Base-by-base conservation (phyloP, 2,888 invertebrate species). In the Euproctis similis region DNA sequence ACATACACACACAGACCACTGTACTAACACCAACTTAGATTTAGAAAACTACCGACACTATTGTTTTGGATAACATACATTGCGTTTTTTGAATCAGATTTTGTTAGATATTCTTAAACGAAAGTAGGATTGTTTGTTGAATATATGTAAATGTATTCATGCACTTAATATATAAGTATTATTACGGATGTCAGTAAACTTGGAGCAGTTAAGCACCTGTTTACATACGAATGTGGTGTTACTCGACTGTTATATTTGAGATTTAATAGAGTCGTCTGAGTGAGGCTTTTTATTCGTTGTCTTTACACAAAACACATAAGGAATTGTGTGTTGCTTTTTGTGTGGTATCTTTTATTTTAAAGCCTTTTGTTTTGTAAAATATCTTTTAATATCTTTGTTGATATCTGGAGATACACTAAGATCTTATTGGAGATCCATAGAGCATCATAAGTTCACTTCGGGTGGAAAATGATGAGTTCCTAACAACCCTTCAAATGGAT, bases 181-280 rank as follows among this genome's bases (percentile, higher is more conserved):
- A 60, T 62, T 64, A 66, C 59, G 58, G 62, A 74, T 73, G 77
- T 75, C 72, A 72, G 72, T 73, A 72, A 73, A 77, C 69, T 71
- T 63, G 55, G 39, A 59, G 59, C 54, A 58, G 63, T 62, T 65
- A 72, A 73, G 63, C 77, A 76, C 72, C 69, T 77, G 78, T 77
- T 78, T 75, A 73, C 72, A 68, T 70, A 70, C 55, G 60, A 61
- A 62, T 60, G 62, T 59, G 59, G 59, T 66, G 66, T 63, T 59
- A 57, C 48, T 55, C 39, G 50, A 43, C 34, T 50, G 40, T 46
- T 58, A 60, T 62, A 64, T 65, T 65, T 63, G 63, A 69, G 68
- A 72, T 74, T 74, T 76, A 69, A 78, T 76, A 68, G 64, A 77
- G 69, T 62, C 61, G 56, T 74, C 54, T 51, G 51, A 54, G 53